Base-by-base conservation (phyloP, 2,797 vertebrate genomes). In the Peromyscus nudipes region DNA sequence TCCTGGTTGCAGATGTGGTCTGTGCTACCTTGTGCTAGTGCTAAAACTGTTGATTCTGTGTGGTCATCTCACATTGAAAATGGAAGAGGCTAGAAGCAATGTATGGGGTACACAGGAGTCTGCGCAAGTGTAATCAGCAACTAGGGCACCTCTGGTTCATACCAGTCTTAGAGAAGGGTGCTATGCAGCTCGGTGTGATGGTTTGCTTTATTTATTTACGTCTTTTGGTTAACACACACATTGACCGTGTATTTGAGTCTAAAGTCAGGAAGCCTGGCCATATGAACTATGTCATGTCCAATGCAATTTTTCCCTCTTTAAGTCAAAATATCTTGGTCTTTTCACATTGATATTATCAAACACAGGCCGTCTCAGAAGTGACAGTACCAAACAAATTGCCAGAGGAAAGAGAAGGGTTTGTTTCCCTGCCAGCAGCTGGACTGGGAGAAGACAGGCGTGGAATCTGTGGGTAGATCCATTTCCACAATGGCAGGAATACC, bases 401-500 rank as follows among this genome's bases (percentile, higher is more conserved):
- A 71, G 64, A 37, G 17, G n/a, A 88, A 91, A 52, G 25, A 29
- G 52, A 49, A 75, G 52, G 57, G 10, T n/a, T 75, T 46, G 9
- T 69, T 27, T 9, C 57, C 8, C n/a, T 14, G 49, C 65, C 29
- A 80, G 82, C 95, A 95, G 94, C 93, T 96, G 95, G 91, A 81
- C 40, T 76, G 29, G 92, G 90, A 92, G 95, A 92, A 97, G 92
- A 96, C 76, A 92, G 64, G 93, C 88, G 55, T 93, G 62, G 81
- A 96, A 89, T 96, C 46, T 93, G 92, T 4, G 93, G 40, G 79
- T 64, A 95, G 96, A 94, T 71, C 82, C 73, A 49, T 95, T 97
- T 96, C 92, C 94, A 84, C 89, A 89, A 96, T 87, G 94, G 80
- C 95, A 96, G 82, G 67, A 76, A 92, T 76, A 96, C 69, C 46